A percentile compares a stretch with the other conserved stretches of the same genome.
Evolutionary conservation across 2,113 vertebrate species (phyloP).

Genomic region (Nothocercus julius): DNA sequence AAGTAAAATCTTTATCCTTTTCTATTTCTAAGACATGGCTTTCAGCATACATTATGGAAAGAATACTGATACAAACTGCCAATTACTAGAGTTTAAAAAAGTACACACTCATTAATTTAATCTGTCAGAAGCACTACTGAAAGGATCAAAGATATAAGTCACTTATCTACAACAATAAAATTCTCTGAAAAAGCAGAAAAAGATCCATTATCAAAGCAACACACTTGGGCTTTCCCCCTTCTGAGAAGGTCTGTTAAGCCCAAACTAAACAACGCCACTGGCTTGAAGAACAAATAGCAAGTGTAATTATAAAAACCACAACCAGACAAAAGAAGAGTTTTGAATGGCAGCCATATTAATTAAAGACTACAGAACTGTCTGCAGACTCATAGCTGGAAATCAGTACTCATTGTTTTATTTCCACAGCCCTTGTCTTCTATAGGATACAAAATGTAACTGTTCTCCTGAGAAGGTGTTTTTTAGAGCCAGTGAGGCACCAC

Average conservation of each 20-base stretch:
- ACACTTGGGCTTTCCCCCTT: background rate
- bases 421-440: background rate
- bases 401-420: background rate
- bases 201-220: background rate
- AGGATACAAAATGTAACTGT: background rate
- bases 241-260: background rate
- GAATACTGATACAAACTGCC: background rate
- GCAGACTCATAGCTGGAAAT: background rate
- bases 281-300: background rate
- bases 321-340: background rate
- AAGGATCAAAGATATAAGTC: background rate
- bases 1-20: background rate
- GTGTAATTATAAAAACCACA: background rate
- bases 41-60: background rate
- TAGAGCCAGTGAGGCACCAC: background rate
- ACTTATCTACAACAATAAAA: background rate
- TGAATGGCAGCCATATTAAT: background rate
- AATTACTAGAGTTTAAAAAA: background rate
- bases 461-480: background rate
- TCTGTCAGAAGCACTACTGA: background rate
- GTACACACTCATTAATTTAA: background rate
- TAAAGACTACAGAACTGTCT: background rate
- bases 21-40: background rate
- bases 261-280: background rate
- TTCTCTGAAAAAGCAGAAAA: background rate